Evolutionary conservation across 2,113 vertebrate species (phyloP), one percentile per base, ranked within the genome.

Genomic region (Elaphurus davidianus): DNA sequence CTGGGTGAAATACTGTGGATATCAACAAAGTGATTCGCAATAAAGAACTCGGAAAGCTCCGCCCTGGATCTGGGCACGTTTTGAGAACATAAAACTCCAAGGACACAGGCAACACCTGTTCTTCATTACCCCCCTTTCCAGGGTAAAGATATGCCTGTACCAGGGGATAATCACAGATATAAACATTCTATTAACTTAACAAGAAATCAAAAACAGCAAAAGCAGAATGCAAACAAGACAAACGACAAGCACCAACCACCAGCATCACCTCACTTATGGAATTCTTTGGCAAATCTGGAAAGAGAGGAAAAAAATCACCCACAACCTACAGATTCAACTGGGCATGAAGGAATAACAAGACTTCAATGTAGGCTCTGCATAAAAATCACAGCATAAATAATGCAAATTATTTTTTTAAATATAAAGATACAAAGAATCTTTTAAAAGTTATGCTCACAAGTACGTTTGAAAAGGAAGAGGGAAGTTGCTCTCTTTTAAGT

Each of bases 401-500:
- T 50, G 71, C n/a, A 57, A 71, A 67, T 52, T 86, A 60, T 64
- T 83, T 27, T 87, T 95, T 95, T 74, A 23, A 83, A 96, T 60
- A 33, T 17, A 90, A 97, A 57, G 55, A 83, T 59, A 94, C 16
- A 15, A 85, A 85, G 11, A 50, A 45, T 52, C 79, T 94, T 91
- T 82, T 50, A 82, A 96, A 91, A 90, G 21, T 60, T 60, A 74
- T 43, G 59, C 50, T 88, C 59, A 95, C 89, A 98, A 97, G 84
- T 85, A 90, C 14, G 90, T 87, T 87, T 88, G 6, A 60, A 94
- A 94, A 97, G 78, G 98, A 96, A 91, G 82, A 17, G 9, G 21
- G 50, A 33, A 94, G 95, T 89, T 91, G 89, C 30, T 71, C 62
- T 97, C 78, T 76, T 96, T 91, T 93, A 97, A 93, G 67, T 89